A percentile compares a stretch with the other conserved stretches of the same genome.
phyloP scores from a whole-genome alignment of 2,797 vertebrate species.

The Taeniopygia guttata region DNA sequence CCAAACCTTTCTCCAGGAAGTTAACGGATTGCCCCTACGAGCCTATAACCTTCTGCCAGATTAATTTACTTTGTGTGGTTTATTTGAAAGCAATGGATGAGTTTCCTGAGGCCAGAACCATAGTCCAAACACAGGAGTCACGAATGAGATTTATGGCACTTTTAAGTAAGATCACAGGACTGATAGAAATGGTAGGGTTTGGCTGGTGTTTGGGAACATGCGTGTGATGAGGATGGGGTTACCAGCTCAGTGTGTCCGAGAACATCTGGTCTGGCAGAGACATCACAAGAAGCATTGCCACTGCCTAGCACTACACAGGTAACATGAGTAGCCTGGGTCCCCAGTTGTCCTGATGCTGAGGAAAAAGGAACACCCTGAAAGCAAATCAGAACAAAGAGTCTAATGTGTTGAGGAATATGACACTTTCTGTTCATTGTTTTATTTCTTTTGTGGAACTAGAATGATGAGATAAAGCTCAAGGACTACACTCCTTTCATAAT shows the following conservation, averaged over 20 bases:
- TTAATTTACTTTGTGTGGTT: background rate
- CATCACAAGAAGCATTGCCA: background rate
- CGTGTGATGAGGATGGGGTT: background rate
- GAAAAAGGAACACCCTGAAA: background rate
- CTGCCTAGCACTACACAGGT: background rate
- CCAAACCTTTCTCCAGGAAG: background rate
- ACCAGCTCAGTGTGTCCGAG: background rate
- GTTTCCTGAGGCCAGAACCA: background rate
- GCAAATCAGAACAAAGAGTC: background rate
- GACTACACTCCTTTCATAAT: background rate
- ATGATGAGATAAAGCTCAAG: background rate
- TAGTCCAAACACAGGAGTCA: background rate
- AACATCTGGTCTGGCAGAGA: background rate
- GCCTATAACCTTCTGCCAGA: background rate
- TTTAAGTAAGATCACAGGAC: background rate
- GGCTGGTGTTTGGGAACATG: background rate
- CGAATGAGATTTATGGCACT: background rate
- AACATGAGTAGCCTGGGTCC: background rate
- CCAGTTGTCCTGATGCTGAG: background rate
- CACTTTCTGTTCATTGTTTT: background rate
- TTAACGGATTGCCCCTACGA: fast-evolving
- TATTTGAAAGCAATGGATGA: background rate
- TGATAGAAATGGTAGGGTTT: background rate
- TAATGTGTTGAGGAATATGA: background rate
- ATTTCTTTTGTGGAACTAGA: background rate